These are phyloP conservation scores for Branchinecta sandiegonensis DNA, from an alignment of 2,888 invertebrate species.

Conservation along the genomic window DNA sequence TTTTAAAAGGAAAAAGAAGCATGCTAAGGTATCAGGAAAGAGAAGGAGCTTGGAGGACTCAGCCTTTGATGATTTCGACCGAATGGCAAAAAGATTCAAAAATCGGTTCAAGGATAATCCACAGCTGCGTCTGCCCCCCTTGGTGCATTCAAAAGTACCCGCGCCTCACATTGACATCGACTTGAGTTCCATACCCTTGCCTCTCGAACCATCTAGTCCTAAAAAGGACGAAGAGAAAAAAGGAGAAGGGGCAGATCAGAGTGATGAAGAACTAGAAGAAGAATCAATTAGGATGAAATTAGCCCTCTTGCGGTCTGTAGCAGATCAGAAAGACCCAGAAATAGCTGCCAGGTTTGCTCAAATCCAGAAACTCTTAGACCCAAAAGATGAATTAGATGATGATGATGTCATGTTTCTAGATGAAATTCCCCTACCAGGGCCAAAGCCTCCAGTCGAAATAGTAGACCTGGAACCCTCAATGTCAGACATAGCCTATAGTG, in stretches of 20 bases:
- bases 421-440: too few species aligned
- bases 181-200: background rate
- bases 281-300: background rate
- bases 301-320: background rate
- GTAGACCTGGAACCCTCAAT: too few species aligned
- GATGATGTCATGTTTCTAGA: too few species aligned
- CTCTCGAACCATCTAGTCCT: background rate
- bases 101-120: background rate
- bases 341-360: background rate
- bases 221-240: background rate
- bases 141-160: background rate
- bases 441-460: too few species aligned
- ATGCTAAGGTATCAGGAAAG: too few species aligned
- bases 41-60: too few species aligned
- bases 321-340: conserved; percentile 14
- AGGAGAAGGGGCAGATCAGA: background rate
- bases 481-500: too few species aligned
- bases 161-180: background rate
- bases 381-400: background rate
- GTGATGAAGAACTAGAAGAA: conserved; percentile 9
- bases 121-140: background rate
- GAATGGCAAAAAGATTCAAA: conserved; percentile 9
- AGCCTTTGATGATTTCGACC: background rate
- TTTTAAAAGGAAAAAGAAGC: too few species aligned
- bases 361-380: conserved; percentile 1